A percentile compares a stretch with the other conserved stretches of the same genome.
These are phyloP conservation scores for Diaprepes abbreviatus DNA, from an alignment of 2,888 invertebrate genomes.

Conservation along the genomic window DNA sequence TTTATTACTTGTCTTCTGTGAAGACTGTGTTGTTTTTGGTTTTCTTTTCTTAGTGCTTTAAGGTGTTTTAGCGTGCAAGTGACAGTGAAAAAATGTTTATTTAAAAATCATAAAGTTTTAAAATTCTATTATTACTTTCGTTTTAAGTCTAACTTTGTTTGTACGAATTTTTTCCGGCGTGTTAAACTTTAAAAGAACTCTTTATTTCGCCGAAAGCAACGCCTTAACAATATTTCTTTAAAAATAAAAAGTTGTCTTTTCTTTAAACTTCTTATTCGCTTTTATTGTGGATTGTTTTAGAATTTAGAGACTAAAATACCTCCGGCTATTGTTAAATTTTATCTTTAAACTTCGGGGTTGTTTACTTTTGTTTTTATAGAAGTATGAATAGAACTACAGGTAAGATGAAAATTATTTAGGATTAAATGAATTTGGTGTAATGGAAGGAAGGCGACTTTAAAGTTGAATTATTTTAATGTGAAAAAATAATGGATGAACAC, in stretches of 20 bases:
- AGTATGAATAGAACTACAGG: slow-evolving; percentile 32
- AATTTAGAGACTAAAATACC: background rate
- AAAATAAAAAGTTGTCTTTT: slow-evolving; percentile 2
- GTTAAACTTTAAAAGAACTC: background rate
- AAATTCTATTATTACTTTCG: background rate
- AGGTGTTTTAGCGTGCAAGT: background rate
- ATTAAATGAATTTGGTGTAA: slow-evolving; percentile 1
- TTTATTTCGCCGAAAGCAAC: background rate
- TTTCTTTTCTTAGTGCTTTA: too few species aligned
- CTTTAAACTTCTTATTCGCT: background rate
- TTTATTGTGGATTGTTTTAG: slow-evolving; percentile 15
- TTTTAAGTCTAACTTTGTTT: background rate
- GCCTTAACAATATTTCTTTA: background rate
- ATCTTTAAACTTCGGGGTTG: background rate
- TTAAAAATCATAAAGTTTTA: background rate
- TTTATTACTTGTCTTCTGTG: background rate
- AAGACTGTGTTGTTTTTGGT: background rate
- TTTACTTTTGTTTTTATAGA: slow-evolving; percentile 5
- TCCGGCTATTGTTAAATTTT: slow-evolving; percentile 13
- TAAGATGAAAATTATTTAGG: slow-evolving; percentile 1
- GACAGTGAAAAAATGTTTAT: background rate
- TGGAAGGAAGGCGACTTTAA: slow-evolving; percentile 4
- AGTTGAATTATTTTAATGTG: too few species aligned
- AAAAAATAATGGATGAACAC: too few species aligned
- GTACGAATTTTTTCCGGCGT: too few species aligned